Evolutionary conservation across 2,888 invertebrate genomes (phyloP), one percentile per base, ranked within the genome.

Genomic region (Exephanes ischioxanthus): DNA sequence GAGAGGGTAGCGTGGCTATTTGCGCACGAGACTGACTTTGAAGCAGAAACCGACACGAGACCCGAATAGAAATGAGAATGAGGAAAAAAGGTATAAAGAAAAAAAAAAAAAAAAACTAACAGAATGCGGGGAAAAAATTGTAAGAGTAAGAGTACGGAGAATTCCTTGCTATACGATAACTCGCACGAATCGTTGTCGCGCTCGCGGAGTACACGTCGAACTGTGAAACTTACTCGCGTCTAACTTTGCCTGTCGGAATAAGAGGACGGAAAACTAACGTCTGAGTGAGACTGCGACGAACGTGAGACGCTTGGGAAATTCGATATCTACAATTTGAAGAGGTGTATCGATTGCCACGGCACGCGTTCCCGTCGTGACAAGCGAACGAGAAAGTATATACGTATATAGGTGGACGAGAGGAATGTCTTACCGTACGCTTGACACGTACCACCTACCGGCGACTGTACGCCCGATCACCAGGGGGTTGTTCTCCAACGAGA

Each of bases 281-380:
- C 63, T 30, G 45, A 71, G 33, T 26, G 22, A 58, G 37, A 63
- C 41, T 41, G 37, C 53, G 66, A 80, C 37, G 26, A 55, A 84
- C 84, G 84, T 84, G 84, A 84, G 51, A 66, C 58, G 84, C 71
- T 80, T 84, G 9, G 76, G 55, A 76, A 76, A 76, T 48, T 75
- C 75, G 80, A 80, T 76, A 67, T 11, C 66, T 19, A 67, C 80
- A 80, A 84, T 80, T 84, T 84, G 63, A 61, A 81, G 26, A 37
- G 55, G 66, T 48, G 51, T 80, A 84, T 84, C 76, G 83, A 84
- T 84, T 70, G 51, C 63, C 53, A 19, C 41, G 63, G 30, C 70
- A 75, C 63, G 79, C 73, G 51, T 80, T 84, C 66, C 71, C 45
- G 30, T 45, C 53, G 33, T 71, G 58, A 53, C 22, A 67, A 78